A percentile compares a stretch with the other conserved stretches of the same genome.
Conservation (phyloP, 2,888 invertebrate species). For the Cephonodes hylas region DNA sequence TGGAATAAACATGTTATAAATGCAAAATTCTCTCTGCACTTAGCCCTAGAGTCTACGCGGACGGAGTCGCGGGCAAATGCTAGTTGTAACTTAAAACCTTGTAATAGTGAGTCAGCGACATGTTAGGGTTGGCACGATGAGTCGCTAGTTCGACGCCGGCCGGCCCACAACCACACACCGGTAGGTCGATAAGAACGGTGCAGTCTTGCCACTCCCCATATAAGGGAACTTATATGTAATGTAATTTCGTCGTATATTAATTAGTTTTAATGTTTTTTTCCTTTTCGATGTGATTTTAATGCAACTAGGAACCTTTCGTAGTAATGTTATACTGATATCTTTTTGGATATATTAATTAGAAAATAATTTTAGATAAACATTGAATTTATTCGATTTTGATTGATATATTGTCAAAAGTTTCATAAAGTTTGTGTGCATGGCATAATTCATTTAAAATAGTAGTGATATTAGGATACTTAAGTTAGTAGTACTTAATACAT, state of each 20-base stretch:
- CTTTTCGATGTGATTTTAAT: background rate
- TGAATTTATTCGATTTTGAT: background rate
- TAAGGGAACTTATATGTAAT: background rate
- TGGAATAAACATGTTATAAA: too few relatives aligned
- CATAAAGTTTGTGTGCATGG: background rate
- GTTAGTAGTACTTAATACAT: background rate
- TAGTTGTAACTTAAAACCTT: too few relatives aligned
- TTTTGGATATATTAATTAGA: background rate
- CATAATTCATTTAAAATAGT: background rate
- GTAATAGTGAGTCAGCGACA: too few relatives aligned
- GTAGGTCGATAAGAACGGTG: background rate
- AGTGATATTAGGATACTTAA: background rate
- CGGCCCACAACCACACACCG: background rate
- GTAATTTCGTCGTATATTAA: background rate
- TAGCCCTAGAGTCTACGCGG: too few relatives aligned
- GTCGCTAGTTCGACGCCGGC: background rate
- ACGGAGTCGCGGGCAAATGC: too few relatives aligned
- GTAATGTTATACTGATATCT: background rate
- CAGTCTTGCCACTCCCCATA: background rate
- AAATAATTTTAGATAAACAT: background rate
- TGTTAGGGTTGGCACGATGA: background rate
- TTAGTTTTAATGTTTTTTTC: background rate
- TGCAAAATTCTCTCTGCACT: too few relatives aligned
- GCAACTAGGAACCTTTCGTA: background rate
- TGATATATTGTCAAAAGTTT: background rate